Base-by-base conservation (phyloP, 2,797 vertebrate species). In the Lates japonicus region DNA sequence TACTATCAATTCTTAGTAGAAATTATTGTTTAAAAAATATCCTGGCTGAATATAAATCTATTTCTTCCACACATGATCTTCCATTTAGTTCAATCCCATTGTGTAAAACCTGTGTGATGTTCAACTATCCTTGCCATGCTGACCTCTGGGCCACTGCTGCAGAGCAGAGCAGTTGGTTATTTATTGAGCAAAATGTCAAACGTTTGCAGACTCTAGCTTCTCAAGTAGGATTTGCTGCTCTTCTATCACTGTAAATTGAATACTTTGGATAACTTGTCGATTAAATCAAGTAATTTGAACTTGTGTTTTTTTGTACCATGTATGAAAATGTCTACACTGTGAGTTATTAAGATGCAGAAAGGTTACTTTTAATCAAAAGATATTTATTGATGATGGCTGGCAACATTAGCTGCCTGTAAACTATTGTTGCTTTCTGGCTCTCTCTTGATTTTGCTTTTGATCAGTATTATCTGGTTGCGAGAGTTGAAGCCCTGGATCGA, bases 181-280 rank as follows among this genome's bases (percentile, higher is more conserved):
- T 58, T 51, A 78, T 51, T 19, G 52, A 44, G 9, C 10, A 58
- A 6, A 49, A 59, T 33, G 41, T 48, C 49, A 72, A 76, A 78
- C n/a, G 16, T 57, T 76, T 5, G 25, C 63, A 29, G n/a, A 17
- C 51, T 65, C 57, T 25, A 33, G 16, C 17, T 57, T 69, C 29
- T 64, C 37, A 14, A 19, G 7, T 5, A 62, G 6, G 19, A 39
- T 46, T 70, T 25, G 13, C 60, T 37, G 59, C 25, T 61, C 70
- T 62, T 68, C 22, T 9, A 4, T 67, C 10, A 10, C 31, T 25
- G 16, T 31, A 29, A 61, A 48, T 37, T 9, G 4, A 63, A 70
- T 11, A 31, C 11, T 52, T 16, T 0, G 33, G 13, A 33, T 4
- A 29, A 44, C 44, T 9, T 22, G 12, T 20, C 11, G 7, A 57